Evolutionary conservation across 2,113 vertebrate species (phyloP).

Genomic region (Cheirogaleus medius): DNA sequence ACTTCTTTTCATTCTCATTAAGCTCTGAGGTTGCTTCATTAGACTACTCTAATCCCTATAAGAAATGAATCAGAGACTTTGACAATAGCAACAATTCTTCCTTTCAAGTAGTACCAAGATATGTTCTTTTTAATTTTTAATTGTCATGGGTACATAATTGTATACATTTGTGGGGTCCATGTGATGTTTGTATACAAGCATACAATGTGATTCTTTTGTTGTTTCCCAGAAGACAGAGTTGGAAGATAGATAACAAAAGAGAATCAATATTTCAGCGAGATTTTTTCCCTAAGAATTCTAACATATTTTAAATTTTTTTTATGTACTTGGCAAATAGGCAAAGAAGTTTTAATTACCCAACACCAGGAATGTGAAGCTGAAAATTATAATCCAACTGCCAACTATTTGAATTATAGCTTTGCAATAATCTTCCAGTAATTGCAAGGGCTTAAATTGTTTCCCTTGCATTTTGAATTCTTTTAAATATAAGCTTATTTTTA

Average conservation of each 20-base stretch:
- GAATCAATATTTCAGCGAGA: neutral
- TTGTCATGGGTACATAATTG: no score
- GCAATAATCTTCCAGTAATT: neutral
- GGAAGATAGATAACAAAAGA: neutral
- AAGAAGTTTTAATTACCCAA: conserved; percentile 2
- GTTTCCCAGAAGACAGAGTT: neutral
- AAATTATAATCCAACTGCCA: neutral
- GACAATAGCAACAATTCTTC: neutral
- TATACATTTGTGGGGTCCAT: no score
- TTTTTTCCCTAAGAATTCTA: neutral
- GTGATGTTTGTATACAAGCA: no score
- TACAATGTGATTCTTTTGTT: neutral
- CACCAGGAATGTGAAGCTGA: neutral
- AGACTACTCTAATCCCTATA: neutral
- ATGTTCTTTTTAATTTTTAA: neutral
- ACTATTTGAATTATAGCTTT: conserved; percentile 3
- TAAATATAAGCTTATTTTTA: neutral
- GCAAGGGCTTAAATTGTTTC: neutral
- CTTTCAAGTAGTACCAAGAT: neutral
- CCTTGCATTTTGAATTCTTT: neutral
- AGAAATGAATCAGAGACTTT: neutral
- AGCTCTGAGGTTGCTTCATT: neutral
- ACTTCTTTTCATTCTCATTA: neutral
- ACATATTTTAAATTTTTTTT: neutral
- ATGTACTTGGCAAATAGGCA: neutral